Evolutionary conservation across 1,140 invertebrate species (phyloP), one percentile per base, ranked within the genome.

Genomic region (Drosophila bocqueti): DNA sequence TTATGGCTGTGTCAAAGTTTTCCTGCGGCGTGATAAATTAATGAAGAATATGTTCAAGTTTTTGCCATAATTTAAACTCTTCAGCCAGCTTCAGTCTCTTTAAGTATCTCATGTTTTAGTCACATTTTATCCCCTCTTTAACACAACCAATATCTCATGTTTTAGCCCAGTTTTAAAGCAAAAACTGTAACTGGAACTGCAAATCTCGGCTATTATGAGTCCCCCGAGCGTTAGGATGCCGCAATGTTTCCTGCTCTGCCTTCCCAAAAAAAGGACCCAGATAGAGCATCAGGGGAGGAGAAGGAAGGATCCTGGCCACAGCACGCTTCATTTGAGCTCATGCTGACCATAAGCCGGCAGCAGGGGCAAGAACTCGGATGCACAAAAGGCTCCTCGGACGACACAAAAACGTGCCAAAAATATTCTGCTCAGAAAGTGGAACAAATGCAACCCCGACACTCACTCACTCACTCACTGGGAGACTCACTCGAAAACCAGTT

Each of bases 161-260:
- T 38, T 63, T 65, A 16, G 29, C 40, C 29, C 29, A 36, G 40
- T 57, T 57, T 24, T 26, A 40, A 40, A 38, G 38, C 63, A 29
- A 58, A 46, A 78, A 52, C 69, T 60, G 52, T 47, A 66, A 57
- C 50, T 86, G 43, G 59, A 64, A 50, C 60, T 58, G 40, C 45
- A 86, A 87, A 87, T 87, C 83, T 83, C 80, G 50, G 59, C 61
- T 64, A 80, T 87, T 80, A 86, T 87, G 83, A 67, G 80, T 86
- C 83, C 79, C 72, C 36, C 6, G 83, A 69, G 81, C 38, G 50
- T 52, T 46, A 52, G 81, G 77, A 63, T 76, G 58, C 75, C 71
- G 71, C 79, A 86, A 64, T 73, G 66, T 72, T 82, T 79, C 83
- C 83, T 86, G 77, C 42, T 61, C 61, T 63, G 58, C 64, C 15